These are phyloP conservation scores for Spizella passerina DNA, from an alignment of 2,797 vertebrate species.

Conservation along the genomic window DNA sequence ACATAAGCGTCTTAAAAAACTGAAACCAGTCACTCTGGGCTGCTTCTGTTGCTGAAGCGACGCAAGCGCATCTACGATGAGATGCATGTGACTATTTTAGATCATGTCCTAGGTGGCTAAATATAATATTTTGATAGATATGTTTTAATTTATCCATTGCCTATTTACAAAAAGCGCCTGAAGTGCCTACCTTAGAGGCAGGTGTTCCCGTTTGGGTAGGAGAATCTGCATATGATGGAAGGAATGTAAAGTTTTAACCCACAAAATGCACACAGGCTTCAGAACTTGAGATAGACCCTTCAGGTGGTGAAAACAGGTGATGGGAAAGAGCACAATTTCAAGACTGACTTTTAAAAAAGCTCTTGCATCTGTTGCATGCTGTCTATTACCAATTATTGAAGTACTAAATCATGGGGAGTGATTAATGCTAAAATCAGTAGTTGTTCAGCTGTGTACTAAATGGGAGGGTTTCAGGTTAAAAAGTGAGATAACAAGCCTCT, in stretches of 20 bases:
- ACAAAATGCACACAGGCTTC: not conserved
- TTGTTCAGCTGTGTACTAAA: not conserved
- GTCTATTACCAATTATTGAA: not conserved
- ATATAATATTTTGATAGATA: not conserved
- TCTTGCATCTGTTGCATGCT: not conserved
- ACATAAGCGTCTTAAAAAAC: not conserved
- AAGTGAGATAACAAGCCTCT: not conserved
- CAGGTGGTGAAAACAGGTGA: not conserved
- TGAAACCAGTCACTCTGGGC: not conserved
- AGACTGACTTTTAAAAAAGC: not conserved
- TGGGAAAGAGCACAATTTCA: not conserved
- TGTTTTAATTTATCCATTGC: not conserved
- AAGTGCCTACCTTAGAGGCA: not conserved
- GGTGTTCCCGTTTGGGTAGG: not conserved
- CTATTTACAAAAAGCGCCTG: not conserved
- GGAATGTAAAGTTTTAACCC: not conserved
- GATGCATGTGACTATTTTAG: not conserved
- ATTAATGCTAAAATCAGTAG: not conserved
- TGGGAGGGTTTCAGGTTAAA: not conserved
- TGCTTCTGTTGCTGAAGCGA: not conserved
- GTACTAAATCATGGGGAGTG: not conserved
- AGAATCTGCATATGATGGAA: not conserved
- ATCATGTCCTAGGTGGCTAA: not conserved
- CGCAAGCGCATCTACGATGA: not conserved
- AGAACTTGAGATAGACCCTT: not conserved